Evolutionary conservation across 2,888 invertebrate species (phyloP).

Genomic region (Calephelis perditalis): DNA sequence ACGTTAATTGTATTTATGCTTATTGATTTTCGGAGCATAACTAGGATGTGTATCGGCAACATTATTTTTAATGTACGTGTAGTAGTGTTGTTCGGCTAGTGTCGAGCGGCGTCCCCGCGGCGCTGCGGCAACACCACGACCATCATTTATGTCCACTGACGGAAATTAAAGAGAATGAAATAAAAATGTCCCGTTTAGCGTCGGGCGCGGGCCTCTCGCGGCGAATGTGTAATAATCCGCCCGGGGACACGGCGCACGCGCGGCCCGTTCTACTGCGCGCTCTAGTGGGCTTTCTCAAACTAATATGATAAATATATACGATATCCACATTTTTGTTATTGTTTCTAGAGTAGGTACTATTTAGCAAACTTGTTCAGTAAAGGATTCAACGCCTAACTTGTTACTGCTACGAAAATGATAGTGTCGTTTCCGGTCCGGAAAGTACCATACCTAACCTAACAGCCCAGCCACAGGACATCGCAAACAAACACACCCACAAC

Average conservation of each 20-base stretch:
- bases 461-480: no score
- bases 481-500: no score
- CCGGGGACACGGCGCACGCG: constrained; percentile 49
- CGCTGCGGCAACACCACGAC: constrained; percentile 58
- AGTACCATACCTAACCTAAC: no score
- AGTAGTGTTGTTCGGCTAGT: background rate
- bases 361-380: no score
- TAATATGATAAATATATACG: no score
- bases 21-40: background rate
- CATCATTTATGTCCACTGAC: constrained; percentile 70
- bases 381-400: no score
- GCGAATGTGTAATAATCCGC: constrained; percentile 73
- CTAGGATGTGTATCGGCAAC: constrained; percentile 4
- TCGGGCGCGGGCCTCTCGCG: constrained; percentile 65
- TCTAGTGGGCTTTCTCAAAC: no score
- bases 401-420: no score
- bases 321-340: no score
- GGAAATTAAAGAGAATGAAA: constrained; percentile 74
- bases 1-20: constrained; percentile 6
- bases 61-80: background rate
- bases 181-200: constrained; percentile 74
- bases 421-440: no score
- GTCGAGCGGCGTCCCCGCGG: constrained; percentile 48
- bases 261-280: constrained; percentile 29
- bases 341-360: no score